Evolutionary conservation across 2,113 vertebrate species (phyloP).

Genomic region (Melanostigma gelatinosum): DNA sequence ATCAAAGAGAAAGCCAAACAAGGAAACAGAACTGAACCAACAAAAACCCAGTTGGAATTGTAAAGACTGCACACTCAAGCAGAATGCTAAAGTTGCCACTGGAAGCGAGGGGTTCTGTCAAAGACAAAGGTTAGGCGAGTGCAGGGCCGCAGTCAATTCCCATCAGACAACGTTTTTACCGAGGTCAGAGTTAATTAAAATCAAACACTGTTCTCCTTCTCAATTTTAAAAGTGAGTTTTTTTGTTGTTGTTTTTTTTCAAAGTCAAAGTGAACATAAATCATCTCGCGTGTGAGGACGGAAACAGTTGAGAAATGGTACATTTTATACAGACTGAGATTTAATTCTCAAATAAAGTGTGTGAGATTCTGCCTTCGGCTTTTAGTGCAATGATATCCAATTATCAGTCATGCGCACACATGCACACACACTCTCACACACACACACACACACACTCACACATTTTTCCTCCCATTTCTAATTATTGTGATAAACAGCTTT

Average conservation of each 20-base stretch:
- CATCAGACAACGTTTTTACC: neutral
- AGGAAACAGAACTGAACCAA: constrained; percentile 51
- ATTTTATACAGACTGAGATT: constrained; percentile 2
- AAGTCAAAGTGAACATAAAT: constrained; percentile 24
- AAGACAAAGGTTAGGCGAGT: constrained; percentile 20
- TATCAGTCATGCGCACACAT: constrained; percentile 18
- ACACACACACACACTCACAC: no score
- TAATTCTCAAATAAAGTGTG: constrained; percentile 23
- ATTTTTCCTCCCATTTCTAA: constrained; percentile 25
- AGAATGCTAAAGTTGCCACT: constrained; percentile 32
- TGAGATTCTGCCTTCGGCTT: constrained; percentile 17
- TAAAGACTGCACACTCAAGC: constrained; percentile 37
- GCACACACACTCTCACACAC: neutral
- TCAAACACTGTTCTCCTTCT: constrained; percentile 22
- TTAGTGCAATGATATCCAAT: constrained; percentile 34
- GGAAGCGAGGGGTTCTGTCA: neutral
- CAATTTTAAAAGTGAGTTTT: constrained; percentile 17
- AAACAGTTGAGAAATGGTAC: neutral
- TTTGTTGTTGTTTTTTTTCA: neutral
- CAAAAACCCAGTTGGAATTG: constrained; percentile 38
- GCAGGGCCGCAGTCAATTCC: constrained; percentile 14
- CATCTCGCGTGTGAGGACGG: neutral
- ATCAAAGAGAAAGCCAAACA: constrained; percentile 58
- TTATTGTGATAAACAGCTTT: constrained; percentile 64
- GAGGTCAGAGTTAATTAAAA: constrained; percentile 52